Evolutionary conservation across 2,113 vertebrate genomes (phyloP).

Genomic region (Halcyon senegalensis): DNA sequence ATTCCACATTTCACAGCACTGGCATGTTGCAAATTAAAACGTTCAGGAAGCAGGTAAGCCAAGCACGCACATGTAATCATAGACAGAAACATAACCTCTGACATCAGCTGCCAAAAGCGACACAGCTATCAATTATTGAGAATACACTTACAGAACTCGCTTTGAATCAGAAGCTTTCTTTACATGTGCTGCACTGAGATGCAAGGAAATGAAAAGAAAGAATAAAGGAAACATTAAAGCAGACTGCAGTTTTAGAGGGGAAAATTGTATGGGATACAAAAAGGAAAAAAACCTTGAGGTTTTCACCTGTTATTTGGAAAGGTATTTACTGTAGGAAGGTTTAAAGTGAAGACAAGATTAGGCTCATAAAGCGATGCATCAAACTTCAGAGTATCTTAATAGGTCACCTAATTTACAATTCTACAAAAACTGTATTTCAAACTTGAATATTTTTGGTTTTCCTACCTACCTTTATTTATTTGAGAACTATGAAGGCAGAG

Average conservation of each 20-base stretch:
- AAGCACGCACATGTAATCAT: rapidly evolving
- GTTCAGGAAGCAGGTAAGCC: neutral
- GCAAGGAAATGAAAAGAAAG: neutral
- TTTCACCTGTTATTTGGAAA: neutral
- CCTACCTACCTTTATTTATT: neutral
- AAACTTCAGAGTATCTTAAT: neutral
- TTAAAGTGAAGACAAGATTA: neutral
- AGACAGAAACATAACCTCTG: neutral
- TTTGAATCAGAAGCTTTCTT: slow-evolving; percentile 72
- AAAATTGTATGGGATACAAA: neutral
- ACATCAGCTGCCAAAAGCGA: neutral
- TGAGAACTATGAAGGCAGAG: neutral
- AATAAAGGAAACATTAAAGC: slow-evolving; percentile 8
- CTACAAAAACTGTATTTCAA: neutral
- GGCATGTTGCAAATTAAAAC: neutral
- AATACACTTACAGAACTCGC: slow-evolving; percentile 78
- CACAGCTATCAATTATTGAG: neutral
- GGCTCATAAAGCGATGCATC: neutral
- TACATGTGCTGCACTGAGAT: slow-evolving; percentile 66
- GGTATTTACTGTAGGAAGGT: neutral
- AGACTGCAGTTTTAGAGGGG: neutral
- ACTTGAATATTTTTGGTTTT: neutral
- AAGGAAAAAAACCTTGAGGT: neutral
- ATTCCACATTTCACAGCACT: neutral
- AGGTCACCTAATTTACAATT: neutral